A percentile compares a stretch with the other conserved stretches of the same genome.
These are phyloP conservation scores for Furnarius figulus DNA, from an alignment of 2,113 vertebrate species.

Conservation along the genomic window DNA sequence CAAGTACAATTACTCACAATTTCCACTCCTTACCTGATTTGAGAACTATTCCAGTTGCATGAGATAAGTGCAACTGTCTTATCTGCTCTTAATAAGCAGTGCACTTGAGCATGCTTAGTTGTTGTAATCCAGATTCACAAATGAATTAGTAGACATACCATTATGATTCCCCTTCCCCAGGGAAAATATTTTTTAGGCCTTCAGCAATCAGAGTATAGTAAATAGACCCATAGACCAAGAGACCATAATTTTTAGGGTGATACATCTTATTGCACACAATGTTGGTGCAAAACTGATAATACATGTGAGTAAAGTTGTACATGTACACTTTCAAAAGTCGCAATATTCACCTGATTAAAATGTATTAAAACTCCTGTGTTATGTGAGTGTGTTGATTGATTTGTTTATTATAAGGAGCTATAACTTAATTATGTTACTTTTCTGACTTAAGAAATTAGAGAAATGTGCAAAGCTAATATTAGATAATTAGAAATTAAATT, in stretches of 20 bases:
- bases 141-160: not conserved
- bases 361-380: not conserved
- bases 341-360: not conserved
- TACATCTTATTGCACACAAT: not conserved
- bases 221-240: not conserved
- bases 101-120: not conserved
- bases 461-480: not conserved
- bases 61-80: not conserved
- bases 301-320: accelerated
- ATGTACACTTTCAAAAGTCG: not conserved
- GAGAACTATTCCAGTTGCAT: not conserved
- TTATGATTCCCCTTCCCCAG: not conserved
- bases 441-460: not conserved
- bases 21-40: not conserved
- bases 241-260: not conserved
- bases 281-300: not conserved
- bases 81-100: not conserved
- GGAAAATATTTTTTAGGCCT: not conserved
- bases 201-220: not conserved
- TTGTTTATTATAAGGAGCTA: not conserved
- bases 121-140: not conserved
- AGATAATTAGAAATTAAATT: not conserved
- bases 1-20: not conserved
- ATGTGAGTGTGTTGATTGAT: not conserved
- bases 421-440: not conserved